Evolutionary conservation across 2,888 invertebrate genomes (phyloP).

Genomic region (Polietes domitor): DNA sequence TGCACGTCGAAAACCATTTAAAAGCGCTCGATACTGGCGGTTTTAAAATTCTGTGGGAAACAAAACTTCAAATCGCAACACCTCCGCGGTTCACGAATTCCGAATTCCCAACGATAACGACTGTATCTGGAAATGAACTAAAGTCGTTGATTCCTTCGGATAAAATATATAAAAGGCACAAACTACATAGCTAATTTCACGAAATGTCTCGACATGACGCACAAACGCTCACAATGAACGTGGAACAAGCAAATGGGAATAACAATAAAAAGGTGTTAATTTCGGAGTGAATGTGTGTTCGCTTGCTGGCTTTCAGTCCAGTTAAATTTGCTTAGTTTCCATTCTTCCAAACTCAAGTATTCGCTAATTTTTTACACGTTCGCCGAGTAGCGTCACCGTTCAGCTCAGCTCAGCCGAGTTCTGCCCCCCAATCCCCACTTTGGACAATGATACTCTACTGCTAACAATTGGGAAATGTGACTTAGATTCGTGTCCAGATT

Average conservation of each 20-base stretch:
- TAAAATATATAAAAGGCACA: conserved; percentile 76
- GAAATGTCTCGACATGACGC: conserved; percentile 54
- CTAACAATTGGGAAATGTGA: conserved; percentile 58
- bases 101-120: conserved; percentile 53
- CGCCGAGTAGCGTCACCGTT: background rate
- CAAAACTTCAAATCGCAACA: conserved; percentile 11
- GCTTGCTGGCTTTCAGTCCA: background rate
- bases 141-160: conserved; percentile 76
- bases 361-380: background rate
- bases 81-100: conserved; percentile 6
- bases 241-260: conserved; percentile 13
- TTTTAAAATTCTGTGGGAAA: conserved; percentile 21
- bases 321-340: background rate
- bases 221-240: conserved; percentile 40
- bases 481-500: conserved; percentile 54
- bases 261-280: conserved; percentile 43
- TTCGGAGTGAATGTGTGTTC: conserved; percentile 9
- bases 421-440: too few species aligned
- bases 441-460: background rate
- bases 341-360: background rate
- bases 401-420: too few species aligned
- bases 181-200: conserved; percentile 17
- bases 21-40: background rate
- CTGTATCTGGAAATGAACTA: conserved; percentile 77
- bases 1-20: conserved; percentile 66